A percentile compares a stretch with the other conserved stretches of the same genome.
Conservation (phyloP, 2,888 invertebrate genomes). For the Catocala sponsa region DNA sequence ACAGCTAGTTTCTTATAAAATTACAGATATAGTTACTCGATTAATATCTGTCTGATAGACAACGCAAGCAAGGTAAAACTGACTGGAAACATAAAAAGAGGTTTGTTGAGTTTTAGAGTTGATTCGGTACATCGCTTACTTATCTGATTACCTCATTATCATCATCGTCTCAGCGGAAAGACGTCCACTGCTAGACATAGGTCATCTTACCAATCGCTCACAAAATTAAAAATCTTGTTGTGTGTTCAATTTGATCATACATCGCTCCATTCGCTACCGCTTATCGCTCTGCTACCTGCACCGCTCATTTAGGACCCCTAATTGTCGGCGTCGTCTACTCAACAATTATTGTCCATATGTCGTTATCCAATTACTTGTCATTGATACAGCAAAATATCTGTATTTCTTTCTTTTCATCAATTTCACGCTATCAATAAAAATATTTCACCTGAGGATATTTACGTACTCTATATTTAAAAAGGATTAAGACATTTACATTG, state of each 20-base stretch:
- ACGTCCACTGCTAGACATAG: no score
- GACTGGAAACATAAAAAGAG: no score
- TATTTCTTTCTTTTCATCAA: constrained; percentile 24
- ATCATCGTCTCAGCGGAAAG: no score
- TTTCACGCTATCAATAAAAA: constrained; percentile 28
- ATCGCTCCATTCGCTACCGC: not conserved
- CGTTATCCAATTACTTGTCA: constrained; percentile 50
- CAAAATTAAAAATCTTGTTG: no score
- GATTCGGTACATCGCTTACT: no score
- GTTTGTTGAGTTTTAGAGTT: no score
- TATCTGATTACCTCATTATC: no score
- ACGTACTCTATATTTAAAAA: constrained; percentile 17
- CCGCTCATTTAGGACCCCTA: constrained; percentile 13
- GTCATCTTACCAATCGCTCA: no score
- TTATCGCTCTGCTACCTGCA: not conserved
- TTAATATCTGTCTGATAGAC: no score
- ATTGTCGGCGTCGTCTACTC: constrained; percentile 14
- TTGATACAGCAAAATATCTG: constrained; percentile 37
- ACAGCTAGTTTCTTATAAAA: no score
- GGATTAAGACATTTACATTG: not conserved
- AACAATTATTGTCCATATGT: constrained; percentile 32
- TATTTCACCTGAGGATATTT: constrained; percentile 16
- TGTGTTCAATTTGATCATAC: not conserved
- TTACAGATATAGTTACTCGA: no score
- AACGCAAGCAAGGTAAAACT: no score